Base-by-base conservation (phyloP, 1,140 invertebrate genomes). In the Amyelois transitella region DNA sequence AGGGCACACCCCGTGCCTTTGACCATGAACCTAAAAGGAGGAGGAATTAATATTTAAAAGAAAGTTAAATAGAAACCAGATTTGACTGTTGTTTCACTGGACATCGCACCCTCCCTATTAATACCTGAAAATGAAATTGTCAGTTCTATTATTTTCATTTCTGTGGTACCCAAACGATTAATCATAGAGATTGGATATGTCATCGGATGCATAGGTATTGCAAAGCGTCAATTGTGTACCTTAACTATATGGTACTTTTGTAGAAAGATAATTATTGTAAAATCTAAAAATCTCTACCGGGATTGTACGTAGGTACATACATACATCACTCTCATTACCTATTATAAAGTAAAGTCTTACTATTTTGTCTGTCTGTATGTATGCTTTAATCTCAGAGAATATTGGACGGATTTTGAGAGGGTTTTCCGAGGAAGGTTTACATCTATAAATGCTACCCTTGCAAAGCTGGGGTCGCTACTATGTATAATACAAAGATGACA, bases 121-220 rank as follows among this genome's bases (percentile, higher is more conserved):
- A n/a, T n/a, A n/a, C n/a, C n/a, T n/a, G n/a, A n/a, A n/a, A n/a
- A n/a, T n/a, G n/a, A n/a, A 21, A 2, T 45, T 48, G 20, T 12
- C 19, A n/a, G 21, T 48, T n/a, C 45, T 48, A 21, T 48, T 3
- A 12, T 3, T 38, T 14, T 3, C 3, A 14, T 18, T 8, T 48
- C 45, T 21, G 1, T 48, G 45, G 12, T 48, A 10, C 21, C 0
- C 1, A 12, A 48, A 21, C 45, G 20, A 48, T 48, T 48, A 48
- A 48, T 48, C 45, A 21, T 18, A 12, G 4, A 48, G 19, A 48
- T 48, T 48, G 45, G 45, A 48, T 48, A 48, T 48, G 18, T 48
- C 45, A 48, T 21, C 45, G 45, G 45, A 21, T 48, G 12, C 20
- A 21, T 20, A 2, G 1, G 32, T 38, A 20, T 21, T 19, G 20